A percentile compares a stretch with the other conserved stretches of the same genome.
Conservation (phyloP, 2,888 invertebrate species). For the Nomada fucata region DNA sequence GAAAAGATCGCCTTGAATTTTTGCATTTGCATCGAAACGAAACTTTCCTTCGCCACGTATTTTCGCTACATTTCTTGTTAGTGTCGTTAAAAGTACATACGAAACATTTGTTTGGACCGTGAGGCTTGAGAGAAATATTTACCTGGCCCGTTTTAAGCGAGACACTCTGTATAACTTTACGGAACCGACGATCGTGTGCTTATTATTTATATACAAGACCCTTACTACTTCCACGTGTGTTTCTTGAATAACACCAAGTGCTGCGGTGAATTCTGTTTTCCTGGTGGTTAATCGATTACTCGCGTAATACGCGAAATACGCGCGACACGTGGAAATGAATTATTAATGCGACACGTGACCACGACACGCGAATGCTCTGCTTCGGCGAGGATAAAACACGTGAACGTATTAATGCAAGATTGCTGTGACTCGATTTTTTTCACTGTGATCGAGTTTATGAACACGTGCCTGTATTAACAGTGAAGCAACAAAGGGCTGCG, state of each 20-base stretch:
- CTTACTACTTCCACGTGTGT: conserved; percentile 8
- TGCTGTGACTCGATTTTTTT: not conserved
- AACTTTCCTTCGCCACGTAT: no score
- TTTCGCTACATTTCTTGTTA: no score
- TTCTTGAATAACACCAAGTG: conserved; percentile 21
- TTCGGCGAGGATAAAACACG: conserved; percentile 21
- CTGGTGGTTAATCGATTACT: conserved; percentile 37
- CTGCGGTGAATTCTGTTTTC: conserved; percentile 18
- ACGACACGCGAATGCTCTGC: conserved; percentile 19
- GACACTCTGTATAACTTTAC: no score
- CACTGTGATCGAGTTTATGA: not conserved
- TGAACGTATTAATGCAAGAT: conserved; percentile 14
- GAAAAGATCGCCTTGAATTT: no score
- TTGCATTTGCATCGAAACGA: no score
- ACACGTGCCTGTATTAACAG: not conserved
- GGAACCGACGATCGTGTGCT: no score
- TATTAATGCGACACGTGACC: conserved; percentile 44
- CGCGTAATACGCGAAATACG: conserved; percentile 43
- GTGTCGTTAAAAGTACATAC: no score
- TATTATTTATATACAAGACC: not conserved
- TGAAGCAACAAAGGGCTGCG: no score
- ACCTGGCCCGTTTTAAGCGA: no score
- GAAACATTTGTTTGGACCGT: no score
- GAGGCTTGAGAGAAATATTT: no score
- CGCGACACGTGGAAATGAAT: conserved; percentile 38